Percentiles rank a stretch among this genome's conserved stretches.
These are phyloP conservation scores for Coelinius sp. DNA, from an alignment of 2,888 invertebrate genomes.

Conservation along the genomic window DNA sequence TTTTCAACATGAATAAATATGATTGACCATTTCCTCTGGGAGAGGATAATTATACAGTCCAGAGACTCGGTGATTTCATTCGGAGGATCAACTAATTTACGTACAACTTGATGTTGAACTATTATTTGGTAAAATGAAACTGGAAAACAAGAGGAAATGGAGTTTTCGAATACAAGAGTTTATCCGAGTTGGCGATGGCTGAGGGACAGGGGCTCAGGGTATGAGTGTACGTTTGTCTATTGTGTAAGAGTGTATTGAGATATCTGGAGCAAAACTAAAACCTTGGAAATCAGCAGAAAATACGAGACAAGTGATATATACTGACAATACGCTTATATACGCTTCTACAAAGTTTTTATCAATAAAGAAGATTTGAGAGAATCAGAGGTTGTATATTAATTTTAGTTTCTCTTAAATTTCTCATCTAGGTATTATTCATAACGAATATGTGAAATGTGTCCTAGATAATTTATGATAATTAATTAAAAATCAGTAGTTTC, in stretches of 20 bases:
- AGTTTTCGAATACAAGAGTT: constrained; percentile 1
- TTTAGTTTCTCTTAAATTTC: no score
- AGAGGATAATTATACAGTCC: not conserved
- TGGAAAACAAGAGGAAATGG: not conserved
- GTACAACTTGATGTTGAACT: not conserved
- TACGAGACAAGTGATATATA: not conserved
- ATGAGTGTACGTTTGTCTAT: no score
- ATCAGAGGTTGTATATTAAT: no score
- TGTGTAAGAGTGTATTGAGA: not conserved
- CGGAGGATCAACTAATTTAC: not conserved
- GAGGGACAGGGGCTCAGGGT: not conserved
- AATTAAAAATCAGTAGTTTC: no score
- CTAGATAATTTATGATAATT: no score
- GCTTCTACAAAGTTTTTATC: no score
- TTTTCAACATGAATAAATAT: not conserved
- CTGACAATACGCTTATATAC: no score
- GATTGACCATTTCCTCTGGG: no score
- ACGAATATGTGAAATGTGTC: no score
- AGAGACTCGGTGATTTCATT: not conserved
- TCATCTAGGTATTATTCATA: no score
- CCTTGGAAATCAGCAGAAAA: not conserved
- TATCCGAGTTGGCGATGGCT: not conserved
- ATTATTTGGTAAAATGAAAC: not conserved
- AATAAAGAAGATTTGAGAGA: no score
- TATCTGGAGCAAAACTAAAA: constrained; percentile 5